These are phyloP conservation scores for Apoderus coryli DNA, from an alignment of 2,888 invertebrate genomes.

Conservation along the genomic window DNA sequence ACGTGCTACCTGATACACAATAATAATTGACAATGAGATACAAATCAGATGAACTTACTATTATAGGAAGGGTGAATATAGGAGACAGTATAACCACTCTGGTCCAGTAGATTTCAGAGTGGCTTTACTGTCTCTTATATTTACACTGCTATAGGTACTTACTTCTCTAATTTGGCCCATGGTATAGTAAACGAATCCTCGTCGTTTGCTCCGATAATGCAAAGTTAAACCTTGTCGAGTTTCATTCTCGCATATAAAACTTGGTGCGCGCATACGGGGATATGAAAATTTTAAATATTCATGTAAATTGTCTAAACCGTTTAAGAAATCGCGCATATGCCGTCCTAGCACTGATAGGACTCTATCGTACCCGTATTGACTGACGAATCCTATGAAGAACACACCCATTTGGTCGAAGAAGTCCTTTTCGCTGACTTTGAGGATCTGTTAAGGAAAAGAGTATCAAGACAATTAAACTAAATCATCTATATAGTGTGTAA, in stretches of 20 bases:
- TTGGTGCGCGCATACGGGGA: slow-evolving; percentile 81
- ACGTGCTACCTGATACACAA: slow-evolving; percentile 63
- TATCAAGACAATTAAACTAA: no score
- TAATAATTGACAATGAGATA: slow-evolving; percentile 5
- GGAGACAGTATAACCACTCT: no score
- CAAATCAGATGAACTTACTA: no score
- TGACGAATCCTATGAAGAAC: slow-evolving; percentile 84
- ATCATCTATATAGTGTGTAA: no score
- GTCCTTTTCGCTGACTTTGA: slow-evolving; percentile 74
- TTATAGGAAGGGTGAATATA: no score
- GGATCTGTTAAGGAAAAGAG: slow-evolving; percentile 47
- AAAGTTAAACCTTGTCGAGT: slow-evolving; percentile 81
- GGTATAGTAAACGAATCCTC: slow-evolving; percentile 91
- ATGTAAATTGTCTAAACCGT: slow-evolving; percentile 91
- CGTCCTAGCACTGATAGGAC: slow-evolving; percentile 81
- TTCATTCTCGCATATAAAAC: slow-evolving; percentile 94
- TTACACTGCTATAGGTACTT: no score
- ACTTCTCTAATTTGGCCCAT: slow-evolving; percentile 91
- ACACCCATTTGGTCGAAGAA: slow-evolving; percentile 93
- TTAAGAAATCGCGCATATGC: slow-evolving; percentile 90
- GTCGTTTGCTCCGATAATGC: slow-evolving; percentile 84
- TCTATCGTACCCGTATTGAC: slow-evolving; percentile 89
- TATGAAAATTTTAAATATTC: slow-evolving; percentile 95
- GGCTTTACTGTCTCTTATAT: no score
- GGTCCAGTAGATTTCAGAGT: no score